Base-by-base conservation (phyloP, 1,140 invertebrate genomes). In the Apis florea region DNA sequence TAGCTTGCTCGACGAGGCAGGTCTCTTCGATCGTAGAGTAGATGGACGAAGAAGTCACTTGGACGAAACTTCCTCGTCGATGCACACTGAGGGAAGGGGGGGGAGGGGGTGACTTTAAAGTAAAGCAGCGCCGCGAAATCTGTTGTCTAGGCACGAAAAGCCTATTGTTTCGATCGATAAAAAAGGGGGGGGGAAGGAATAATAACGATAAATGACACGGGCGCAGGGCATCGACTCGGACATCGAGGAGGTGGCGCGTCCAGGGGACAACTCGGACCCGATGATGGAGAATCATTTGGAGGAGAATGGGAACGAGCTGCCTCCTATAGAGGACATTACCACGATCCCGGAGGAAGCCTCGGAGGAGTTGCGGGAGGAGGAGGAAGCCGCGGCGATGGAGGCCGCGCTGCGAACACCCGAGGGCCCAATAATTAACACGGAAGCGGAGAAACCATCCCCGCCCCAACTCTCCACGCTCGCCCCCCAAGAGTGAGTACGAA, bases 171-270 rank as follows among this genome's bases (percentile, higher is more conserved):
- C 31, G 31, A 40, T 31, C 31, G 31, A 31, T 0, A 40, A 6
- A 5, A 0, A 6, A 40, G 6, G 31, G 5, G 4, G 31, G n/a
- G n/a, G n/a, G n/a, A n/a, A n/a, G n/a, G n/a, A n/a, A 6, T 4
- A 40, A 40, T 40, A 40, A 40, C 5, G 31, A 40, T 40, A 0
- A 0, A 40, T 63, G 6, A 3, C 24, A 0, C 9, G 11, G 17
- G 59, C 95, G 59, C 95, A 96, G 94, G 97, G 97, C 47, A 97
- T 97, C 89, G 97, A 97, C 92, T 97, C 97, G 31, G 97, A 97
- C 90, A 97, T 97, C 88, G 97, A 97, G 90, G 96, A 97, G 92
- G 96, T 97, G 88, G 96, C 96, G 68, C 89, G 92, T 24, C 92
- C 92, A n/a, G 90, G 90, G 13, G 91, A 93, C 69, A 92, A 92